phyloP scores from a whole-genome alignment of 2,888 invertebrate species.

The Andrena bucephala region DNA sequence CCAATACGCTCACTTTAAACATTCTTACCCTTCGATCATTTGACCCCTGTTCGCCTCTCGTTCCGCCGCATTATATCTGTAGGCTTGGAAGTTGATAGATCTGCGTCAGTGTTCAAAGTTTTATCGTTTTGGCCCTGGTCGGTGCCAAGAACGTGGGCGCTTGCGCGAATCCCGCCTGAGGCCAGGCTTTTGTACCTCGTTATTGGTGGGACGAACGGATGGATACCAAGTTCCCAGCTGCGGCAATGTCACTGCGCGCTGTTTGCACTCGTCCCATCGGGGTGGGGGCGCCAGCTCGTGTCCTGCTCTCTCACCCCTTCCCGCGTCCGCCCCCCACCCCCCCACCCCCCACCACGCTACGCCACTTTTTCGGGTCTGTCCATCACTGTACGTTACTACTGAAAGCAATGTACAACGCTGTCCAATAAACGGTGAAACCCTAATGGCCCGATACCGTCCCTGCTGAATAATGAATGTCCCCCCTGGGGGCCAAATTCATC shows the following conservation, averaged over 20 bases:
- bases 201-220: slow-evolving; percentile 65
- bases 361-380: slow-evolving; percentile 3
- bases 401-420: not conserved
- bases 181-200: slow-evolving; percentile 56
- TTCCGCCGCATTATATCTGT: slow-evolving; percentile 21
- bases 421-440: slow-evolving; percentile 37
- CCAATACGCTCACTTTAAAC: not conserved
- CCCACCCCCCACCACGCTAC: not conserved
- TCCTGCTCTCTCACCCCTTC: slow-evolving; percentile 3
- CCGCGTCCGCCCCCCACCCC: not conserved
- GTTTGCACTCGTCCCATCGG: slow-evolving; percentile 61
- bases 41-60: not conserved
- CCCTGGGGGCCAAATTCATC: not conserved
- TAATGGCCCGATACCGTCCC: slow-evolving; percentile 36
- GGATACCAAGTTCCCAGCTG: slow-evolving; percentile 62
- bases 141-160: slow-evolving; percentile 55
- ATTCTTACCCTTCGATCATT: not conserved
- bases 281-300: slow-evolving; percentile 27
- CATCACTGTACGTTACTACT: slow-evolving; percentile 5
- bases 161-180: slow-evolving; percentile 38
- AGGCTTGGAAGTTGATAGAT: slow-evolving; percentile 57
- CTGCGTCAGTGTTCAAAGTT: slow-evolving; percentile 58
- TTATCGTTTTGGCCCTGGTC: slow-evolving; percentile 51
- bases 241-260: slow-evolving; percentile 76
- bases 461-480: slow-evolving; percentile 45